Conservation (phyloP, 2,888 invertebrate genomes). For the Myathropa florea region DNA sequence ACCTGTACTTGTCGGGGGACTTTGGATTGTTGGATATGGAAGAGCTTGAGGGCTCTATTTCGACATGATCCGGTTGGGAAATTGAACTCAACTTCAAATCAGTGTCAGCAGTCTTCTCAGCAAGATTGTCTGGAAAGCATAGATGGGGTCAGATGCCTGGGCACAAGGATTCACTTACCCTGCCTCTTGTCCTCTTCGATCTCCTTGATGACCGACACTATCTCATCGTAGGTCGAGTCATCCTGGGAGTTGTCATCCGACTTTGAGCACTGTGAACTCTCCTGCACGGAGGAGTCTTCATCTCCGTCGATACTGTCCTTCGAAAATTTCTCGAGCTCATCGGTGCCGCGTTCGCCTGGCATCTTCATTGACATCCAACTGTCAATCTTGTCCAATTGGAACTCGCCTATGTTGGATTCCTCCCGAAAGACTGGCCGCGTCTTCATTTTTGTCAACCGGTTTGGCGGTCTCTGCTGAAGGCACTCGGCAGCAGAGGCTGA, state of each 20-base stretch:
- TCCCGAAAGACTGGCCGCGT: constrained; percentile 74
- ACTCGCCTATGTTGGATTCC: constrained; percentile 79
- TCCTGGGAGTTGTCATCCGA: constrained; percentile 77
- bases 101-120: constrained; percentile 75
- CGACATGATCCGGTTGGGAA: constrained; percentile 71
- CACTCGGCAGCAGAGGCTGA: constrained; percentile 56
- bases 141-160: neutral
- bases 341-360: constrained; percentile 17
- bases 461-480: neutral
- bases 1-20: constrained; percentile 78
- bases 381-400: constrained; percentile 80
- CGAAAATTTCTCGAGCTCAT: constrained; percentile 72
- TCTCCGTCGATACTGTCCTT: constrained; percentile 73
- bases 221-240: constrained; percentile 80
- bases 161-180: constrained; percentile 72
- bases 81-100: constrained; percentile 75
- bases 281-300: constrained; percentile 72
- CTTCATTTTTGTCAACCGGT: constrained; percentile 67
- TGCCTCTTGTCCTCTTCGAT: constrained; percentile 80
- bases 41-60: constrained; percentile 30
- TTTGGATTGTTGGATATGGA: constrained; percentile 16
- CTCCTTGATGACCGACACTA: constrained; percentile 80
- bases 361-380: constrained; percentile 80
- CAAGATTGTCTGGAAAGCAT: constrained; percentile 75
- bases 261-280: constrained; percentile 74